Percentiles rank a stretch among this genome's conserved stretches.
Evolutionary conservation across 2,113 vertebrate genomes (phyloP).

Genomic region (Drymodes brunneopygia): DNA sequence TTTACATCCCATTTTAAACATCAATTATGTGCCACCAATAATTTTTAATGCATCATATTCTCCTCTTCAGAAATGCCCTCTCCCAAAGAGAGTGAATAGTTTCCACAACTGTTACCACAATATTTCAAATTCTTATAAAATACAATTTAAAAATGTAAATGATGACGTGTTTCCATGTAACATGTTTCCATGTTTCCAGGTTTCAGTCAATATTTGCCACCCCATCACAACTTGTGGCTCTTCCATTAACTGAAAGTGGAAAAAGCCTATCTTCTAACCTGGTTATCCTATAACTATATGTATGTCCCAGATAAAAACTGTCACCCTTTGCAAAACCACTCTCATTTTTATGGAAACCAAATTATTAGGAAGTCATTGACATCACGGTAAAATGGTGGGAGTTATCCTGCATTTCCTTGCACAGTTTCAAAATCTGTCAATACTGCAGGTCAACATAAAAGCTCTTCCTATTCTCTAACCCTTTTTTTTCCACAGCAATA

Average conservation of each 20-base stretch:
- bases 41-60: neutral
- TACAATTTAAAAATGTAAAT: neutral
- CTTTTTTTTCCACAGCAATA: neutral
- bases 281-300: neutral
- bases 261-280: neutral
- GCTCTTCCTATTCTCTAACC: neutral
- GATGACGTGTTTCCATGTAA: neutral
- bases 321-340: neutral
- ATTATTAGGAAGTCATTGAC: neutral
- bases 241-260: neutral
- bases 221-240: neutral
- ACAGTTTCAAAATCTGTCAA: neutral
- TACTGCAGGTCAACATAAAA: neutral
- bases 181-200: neutral
- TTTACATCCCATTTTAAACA: conserved; percentile 28
- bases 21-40: neutral
- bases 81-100: neutral
- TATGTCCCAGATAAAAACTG: neutral
- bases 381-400: neutral
- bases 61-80: neutral
- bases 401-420: neutral
- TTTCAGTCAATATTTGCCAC: neutral
- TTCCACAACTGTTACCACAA: neutral
- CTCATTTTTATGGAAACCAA: neutral
- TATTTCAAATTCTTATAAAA: neutral